These are phyloP conservation scores for Saccostrea glomerata DNA, from an alignment of 1,140 invertebrate genomes.

Conservation along the genomic window DNA sequence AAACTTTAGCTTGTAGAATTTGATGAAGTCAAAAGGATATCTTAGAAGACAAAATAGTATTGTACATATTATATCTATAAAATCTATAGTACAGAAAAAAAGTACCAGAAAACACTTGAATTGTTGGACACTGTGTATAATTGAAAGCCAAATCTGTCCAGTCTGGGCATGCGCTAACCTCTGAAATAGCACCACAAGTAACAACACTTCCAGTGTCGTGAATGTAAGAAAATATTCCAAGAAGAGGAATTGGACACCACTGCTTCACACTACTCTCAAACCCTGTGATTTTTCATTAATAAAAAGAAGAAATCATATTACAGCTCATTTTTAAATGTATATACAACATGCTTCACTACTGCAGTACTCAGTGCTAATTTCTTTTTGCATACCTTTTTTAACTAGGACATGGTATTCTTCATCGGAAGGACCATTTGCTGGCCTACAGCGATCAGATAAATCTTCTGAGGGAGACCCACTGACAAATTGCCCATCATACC, in stretches of 20 bases:
- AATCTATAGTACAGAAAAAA: not conserved
- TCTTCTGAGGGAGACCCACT: not conserved
- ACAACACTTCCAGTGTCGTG: conserved; percentile 38
- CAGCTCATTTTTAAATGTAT: too few relatives aligned
- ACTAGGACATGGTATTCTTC: conserved; percentile 58
- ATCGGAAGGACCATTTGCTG: conserved; percentile 21
- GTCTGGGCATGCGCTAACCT: conserved; percentile 42
- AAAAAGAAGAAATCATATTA: not conserved
- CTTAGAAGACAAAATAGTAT: too few relatives aligned
- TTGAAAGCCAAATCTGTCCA: conserved; percentile 47
- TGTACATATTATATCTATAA: too few relatives aligned
- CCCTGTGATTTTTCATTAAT: conserved; percentile 18
- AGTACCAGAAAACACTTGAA: conserved; percentile 53
- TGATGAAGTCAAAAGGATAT: not conserved
- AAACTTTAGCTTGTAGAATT: not conserved
- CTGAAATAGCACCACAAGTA: conserved; percentile 40
- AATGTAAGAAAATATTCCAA: conserved; percentile 44
- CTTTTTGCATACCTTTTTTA: conserved; percentile 40
- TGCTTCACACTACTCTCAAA: conserved; percentile 44
- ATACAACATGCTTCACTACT: not conserved
- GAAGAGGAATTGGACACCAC: conserved; percentile 45
- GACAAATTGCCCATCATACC: not conserved
- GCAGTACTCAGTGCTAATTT: not conserved
- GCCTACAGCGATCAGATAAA: conserved; percentile 7
- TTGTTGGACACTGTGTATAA: conserved; percentile 48